phyloP scores from a whole-genome alignment of 2,888 invertebrate genomes.

The Melangyna quadrimaculata region DNA sequence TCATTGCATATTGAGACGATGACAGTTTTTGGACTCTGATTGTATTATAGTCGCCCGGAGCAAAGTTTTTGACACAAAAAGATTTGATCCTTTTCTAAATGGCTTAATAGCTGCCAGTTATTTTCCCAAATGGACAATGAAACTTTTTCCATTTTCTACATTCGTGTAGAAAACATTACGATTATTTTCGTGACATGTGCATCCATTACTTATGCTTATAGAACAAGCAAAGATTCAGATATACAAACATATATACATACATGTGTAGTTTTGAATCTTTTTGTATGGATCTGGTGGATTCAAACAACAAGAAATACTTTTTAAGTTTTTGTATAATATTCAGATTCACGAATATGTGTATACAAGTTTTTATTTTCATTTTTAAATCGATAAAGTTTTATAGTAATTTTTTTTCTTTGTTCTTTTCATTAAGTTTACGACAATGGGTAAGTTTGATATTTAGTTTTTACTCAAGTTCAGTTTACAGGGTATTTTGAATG shows the following conservation, averaged over 20 bases:
- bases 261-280: neutral
- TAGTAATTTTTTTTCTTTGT: neutral
- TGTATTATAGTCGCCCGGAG: slow-evolving; percentile 19
- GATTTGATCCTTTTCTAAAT: slow-evolving; percentile 59
- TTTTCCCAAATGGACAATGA: slow-evolving; percentile 60
- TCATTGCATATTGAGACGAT: slow-evolving; percentile 11
- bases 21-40: slow-evolving; percentile 21
- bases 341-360: neutral
- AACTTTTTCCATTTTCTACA: slow-evolving; percentile 61
- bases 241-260: too few species aligned
- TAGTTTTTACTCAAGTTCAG: too few species aligned
- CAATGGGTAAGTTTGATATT: neutral
- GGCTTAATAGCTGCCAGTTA: slow-evolving; percentile 64
- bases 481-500: too few species aligned
- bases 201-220: slow-evolving; percentile 16
- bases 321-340: neutral
- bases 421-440: neutral
- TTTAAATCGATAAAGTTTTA: too few species aligned
- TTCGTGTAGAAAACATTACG: slow-evolving; percentile 42
- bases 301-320: neutral
- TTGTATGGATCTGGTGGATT: neutral
- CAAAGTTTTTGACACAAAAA: slow-evolving; percentile 42
- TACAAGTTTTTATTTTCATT: neutral
- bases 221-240: neutral
- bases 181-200: slow-evolving; percentile 57